Base-by-base conservation (phyloP, 2,797 vertebrate species). In the Lepus oiostolus region DNA sequence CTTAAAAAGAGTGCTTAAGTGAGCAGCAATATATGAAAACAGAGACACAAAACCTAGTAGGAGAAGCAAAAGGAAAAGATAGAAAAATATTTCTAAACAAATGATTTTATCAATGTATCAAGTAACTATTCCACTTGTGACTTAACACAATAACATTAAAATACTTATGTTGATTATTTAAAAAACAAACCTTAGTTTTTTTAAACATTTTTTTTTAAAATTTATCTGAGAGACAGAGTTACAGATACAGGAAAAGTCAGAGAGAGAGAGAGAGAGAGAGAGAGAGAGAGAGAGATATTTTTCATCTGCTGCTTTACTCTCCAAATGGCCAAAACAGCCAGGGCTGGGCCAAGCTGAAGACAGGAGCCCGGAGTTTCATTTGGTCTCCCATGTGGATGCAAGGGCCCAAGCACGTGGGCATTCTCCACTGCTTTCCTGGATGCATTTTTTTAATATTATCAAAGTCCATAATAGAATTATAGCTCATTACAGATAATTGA, bases 141-240 rank as follows among this genome's bases (percentile, higher is more conserved):
- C 17, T 92, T 92, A 85, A 86, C 82, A 88, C 17, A 84, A 1
- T 52, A 86, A 92, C 28, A 22, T 91, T 89, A 21, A 50, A 30
- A 72, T 11, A 17, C 35, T 30, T 71, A 96, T 71, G 35, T 54
- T 86, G 30, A 28, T 77, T 92, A 4, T 28, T 95, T 96, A 88
- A 88, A 95, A 97, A 95, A 93, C 94, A 96, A 86, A 19, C 54
- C 93, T 96, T 92, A 95, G 95, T 91, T 93, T 97, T 97, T 47
- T 47, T 47, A 47, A 35, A 35, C 35, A 35, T 35, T 35, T 35
- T 35, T 91, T 93, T 97, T 97, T 47, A 10, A 2, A 47, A 47
- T 47, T 47, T 47, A 47, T 47, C 42, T 9, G 42, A 47, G 1
- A 47, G 42, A 8, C 42, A 47, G 42, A 47, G 42, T 47, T 9